A percentile compares a stretch with the other conserved stretches of the same genome.
phyloP scores from a whole-genome alignment of 2,888 invertebrate species.

The Camptogramma bilineatum region DNA sequence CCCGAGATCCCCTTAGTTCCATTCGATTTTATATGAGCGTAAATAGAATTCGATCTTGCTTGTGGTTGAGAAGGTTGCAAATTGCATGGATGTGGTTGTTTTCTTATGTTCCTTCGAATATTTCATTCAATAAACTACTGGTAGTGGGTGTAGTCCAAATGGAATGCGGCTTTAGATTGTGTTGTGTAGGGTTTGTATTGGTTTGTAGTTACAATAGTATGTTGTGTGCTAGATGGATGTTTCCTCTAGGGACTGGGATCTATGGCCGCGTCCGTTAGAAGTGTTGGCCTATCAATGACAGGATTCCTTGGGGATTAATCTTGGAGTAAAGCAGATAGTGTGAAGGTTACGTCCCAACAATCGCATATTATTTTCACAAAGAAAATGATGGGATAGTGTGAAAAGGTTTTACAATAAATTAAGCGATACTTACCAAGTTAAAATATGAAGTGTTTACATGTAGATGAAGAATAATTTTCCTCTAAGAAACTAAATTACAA shows the following conservation, averaged over 20 bases:
- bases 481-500: no score
- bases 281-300: constrained; percentile 2
- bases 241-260: constrained; percentile 35
- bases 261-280: constrained; percentile 14
- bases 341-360: no score
- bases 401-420: no score
- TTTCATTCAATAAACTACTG: constrained; percentile 10
- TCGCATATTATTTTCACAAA: no score
- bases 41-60: constrained; percentile 5
- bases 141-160: neutral
- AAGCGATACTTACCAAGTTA: no score
- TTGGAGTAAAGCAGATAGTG: neutral
- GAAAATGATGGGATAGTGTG: no score
- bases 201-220: constrained; percentile 7
- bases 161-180: constrained; percentile 1
- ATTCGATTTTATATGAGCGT: constrained; percentile 6
- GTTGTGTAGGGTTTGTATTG: neutral
- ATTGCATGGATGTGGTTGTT: neutral
- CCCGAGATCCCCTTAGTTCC: neutral
- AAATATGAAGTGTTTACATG: no score
- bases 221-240: constrained; percentile 14
- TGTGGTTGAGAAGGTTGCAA: constrained; percentile 2
- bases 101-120: neutral
- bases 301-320: constrained; percentile 1
- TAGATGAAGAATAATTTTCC: no score